Base-by-base conservation (phyloP, 2,888 invertebrate genomes). In the Pogonocherus hispidulus region DNA sequence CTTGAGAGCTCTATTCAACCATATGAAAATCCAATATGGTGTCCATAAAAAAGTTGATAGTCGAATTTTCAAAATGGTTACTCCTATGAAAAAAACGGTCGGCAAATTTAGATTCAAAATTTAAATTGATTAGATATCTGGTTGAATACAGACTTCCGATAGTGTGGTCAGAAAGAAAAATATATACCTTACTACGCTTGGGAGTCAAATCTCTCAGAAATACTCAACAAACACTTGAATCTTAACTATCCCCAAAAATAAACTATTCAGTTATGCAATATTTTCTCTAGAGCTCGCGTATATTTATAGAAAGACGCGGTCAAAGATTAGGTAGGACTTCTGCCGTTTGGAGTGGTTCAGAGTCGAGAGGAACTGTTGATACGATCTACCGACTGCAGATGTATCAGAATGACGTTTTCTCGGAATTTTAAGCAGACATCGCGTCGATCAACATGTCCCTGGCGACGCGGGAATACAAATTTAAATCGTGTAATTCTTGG, bases 201-300 rank as follows among this genome's bases (percentile, higher is more conserved):
- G 11, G 32, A 0, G 11, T 32, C 5, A 11, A 2, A 11, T 32
- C 32, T 11, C 11, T 32, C 11, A 32, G 11, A 32, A 32, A 32
- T 32, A 32, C 6, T 32, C 32, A 11, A 11, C 32, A 5, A 32
- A 11, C 32, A 32, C 8, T 9, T 9, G 32, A 32, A 8, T 32
- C 32, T 57, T 19, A 59, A 59, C 66, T 60, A 35, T 46, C 37
- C 56, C 67, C 62, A 67, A 67, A 67, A 67, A 67, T 67, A 67
- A 63, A 23, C 49, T 23, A 14, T 49, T 46, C 49, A 47, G 51
- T 67, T 67, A 67, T 67, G 67, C 62, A 67, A 67, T 56, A 16
- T 55, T 52, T 46, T 60, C 49, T 49, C 22, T 46, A 51, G 55
- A 41, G 11, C 14, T n/a, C 3, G 3, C n/a, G n/a, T 41, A n/a